Percentiles rank a stretch among this genome's conserved stretches.
Conservation (phyloP, 1,140 invertebrate species). For the Parasteatoda tepidariorum region DNA sequence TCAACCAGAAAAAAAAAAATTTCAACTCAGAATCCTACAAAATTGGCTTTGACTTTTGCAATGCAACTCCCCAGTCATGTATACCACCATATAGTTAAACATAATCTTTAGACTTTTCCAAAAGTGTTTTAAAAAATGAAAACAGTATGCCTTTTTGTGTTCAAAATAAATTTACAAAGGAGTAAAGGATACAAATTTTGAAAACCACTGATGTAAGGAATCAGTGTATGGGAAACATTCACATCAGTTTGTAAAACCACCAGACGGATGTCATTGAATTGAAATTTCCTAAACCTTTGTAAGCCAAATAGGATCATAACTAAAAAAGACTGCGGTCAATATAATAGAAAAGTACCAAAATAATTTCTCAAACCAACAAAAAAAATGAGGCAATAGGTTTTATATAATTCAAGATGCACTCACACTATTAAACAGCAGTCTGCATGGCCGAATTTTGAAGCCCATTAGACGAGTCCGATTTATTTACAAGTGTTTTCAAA, state of each 20-base stretch:
- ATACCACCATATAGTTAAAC: too few species aligned
- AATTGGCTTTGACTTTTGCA: too few species aligned
- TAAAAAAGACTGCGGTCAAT: neutral
- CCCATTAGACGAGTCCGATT: constrained; percentile 51
- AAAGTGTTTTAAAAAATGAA: too few species aligned
- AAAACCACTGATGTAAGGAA: too few species aligned
- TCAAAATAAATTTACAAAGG: too few species aligned
- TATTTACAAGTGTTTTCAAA: constrained; percentile 38
- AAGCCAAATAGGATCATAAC: neutral
- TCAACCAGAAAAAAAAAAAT: too few species aligned
- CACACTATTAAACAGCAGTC: constrained; percentile 35
- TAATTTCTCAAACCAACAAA: neutral
- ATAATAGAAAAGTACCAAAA: neutral
- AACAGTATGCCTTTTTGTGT: too few species aligned
- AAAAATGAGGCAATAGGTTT: neutral
- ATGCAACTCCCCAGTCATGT: too few species aligned
- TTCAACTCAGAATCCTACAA: too few species aligned
- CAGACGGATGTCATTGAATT: neutral
- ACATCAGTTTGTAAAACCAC: neutral
- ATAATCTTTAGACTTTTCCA: too few species aligned
- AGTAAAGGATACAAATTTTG: too few species aligned
- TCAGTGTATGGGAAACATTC: too few species aligned
- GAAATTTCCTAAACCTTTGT: neutral
- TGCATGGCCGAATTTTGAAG: constrained; percentile 48
- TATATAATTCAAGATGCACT: neutral